Conservation (phyloP, 1,140 invertebrate genomes). For the Panagrolaimus sp. region DNA sequence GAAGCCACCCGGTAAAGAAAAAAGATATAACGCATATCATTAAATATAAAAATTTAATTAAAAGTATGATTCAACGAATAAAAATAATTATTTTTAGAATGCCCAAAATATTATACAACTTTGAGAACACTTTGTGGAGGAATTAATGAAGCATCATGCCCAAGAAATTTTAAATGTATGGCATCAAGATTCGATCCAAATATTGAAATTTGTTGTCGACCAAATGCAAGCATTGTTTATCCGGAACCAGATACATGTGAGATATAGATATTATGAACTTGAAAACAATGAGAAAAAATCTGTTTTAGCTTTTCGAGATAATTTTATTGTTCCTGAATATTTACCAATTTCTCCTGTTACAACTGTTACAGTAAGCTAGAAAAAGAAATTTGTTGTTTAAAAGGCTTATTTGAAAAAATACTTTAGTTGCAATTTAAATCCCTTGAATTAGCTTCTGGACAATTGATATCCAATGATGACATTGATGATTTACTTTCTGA, state of each 20-base stretch:
- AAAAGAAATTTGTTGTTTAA: not conserved
- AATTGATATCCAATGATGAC: not conserved
- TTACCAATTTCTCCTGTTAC: conserved; percentile 6
- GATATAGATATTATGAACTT: not conserved
- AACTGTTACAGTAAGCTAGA: not conserved
- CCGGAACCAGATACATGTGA: conserved; percentile 24
- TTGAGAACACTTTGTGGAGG: conserved; percentile 23
- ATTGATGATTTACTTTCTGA: conserved; percentile 13
- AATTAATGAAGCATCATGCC: conserved; percentile 14
- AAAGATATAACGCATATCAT: too few relatives aligned
- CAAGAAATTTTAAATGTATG: conserved; percentile 19
- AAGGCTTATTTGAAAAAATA: not conserved
- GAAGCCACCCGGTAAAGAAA: conserved; percentile 6
- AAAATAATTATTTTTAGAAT: conserved; percentile 1
- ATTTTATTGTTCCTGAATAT: conserved; percentile 17
- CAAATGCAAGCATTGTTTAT: conserved; percentile 17
- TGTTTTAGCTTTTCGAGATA: conserved; percentile 14
- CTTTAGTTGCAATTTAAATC: conserved; percentile 15
- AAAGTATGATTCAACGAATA: too few relatives aligned
- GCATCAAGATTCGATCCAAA: conserved; percentile 19
- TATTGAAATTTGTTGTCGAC: conserved; percentile 22
- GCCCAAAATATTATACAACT: conserved; percentile 25
- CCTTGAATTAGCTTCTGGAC: not conserved
- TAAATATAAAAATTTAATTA: too few relatives aligned
- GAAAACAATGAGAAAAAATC: not conserved